Percentiles rank a stretch among this genome's conserved stretches.
These are phyloP conservation scores for Stichodactyla helianthus DNA, from an alignment of 64 coral and sea anemone genomes.

Conservation along the genomic window DNA sequence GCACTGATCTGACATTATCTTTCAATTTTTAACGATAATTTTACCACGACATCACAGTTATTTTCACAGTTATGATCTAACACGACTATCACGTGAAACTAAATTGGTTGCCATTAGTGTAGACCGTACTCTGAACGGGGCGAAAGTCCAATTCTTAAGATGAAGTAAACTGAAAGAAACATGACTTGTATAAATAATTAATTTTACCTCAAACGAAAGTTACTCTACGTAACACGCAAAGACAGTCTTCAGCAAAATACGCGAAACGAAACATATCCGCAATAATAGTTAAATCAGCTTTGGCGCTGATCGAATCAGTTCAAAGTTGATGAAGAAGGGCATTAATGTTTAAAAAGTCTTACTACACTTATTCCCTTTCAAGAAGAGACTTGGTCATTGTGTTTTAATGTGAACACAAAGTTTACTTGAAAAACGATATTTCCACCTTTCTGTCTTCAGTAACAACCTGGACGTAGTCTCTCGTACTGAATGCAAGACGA, in stretches of 20 bases:
- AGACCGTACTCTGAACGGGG: background rate
- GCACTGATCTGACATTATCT: too few relatives aligned
- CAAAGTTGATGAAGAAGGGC: background rate
- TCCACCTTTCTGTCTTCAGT: too few relatives aligned
- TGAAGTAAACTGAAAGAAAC: background rate
- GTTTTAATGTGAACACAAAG: too few relatives aligned
- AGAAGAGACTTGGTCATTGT: too few relatives aligned
- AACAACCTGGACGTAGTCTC: background rate
- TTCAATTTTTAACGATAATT: too few relatives aligned
- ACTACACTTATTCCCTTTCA: too few relatives aligned
- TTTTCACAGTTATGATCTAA: too few relatives aligned
- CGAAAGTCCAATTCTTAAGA: background rate
- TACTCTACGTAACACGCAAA: background rate
- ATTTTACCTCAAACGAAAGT: background rate
- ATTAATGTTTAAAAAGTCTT: background rate
- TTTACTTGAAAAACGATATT: too few relatives aligned
- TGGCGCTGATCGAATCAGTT: background rate
- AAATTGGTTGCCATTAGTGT: too few relatives aligned
- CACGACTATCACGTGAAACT: too few relatives aligned
- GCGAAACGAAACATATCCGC: conserved; percentile 1
- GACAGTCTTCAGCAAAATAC: conserved; percentile 5
- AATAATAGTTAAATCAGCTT: background rate
- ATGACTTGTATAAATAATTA: background rate
- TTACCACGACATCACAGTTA: too few relatives aligned
- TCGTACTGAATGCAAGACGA: background rate